Percentiles rank a stretch among this genome's conserved stretches.
Evolutionary conservation across 2,797 vertebrate genomes (phyloP).

Genomic region (Telmatherina bonti): DNA sequence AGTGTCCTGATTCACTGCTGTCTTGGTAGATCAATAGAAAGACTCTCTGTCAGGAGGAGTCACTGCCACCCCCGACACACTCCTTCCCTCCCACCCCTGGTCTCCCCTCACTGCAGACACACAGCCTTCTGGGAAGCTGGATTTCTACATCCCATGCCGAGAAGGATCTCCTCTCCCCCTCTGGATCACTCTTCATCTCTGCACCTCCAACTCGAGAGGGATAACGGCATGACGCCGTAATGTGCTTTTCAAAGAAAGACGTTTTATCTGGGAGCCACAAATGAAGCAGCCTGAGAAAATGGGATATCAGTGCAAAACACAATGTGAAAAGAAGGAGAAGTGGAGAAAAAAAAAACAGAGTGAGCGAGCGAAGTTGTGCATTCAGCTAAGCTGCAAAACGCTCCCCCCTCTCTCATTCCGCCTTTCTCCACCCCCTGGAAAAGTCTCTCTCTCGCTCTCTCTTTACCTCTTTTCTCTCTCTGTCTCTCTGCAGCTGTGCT

Average conservation of each 20-base stretch:
- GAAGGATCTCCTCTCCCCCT: conserved; percentile 36
- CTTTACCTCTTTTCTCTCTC: conserved; percentile 54
- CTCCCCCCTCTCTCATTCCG: conserved; percentile 44
- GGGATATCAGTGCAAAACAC: conserved; percentile 57
- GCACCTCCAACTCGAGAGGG: conserved; percentile 38
- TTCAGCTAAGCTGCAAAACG: conserved; percentile 76
- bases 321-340: conserved; percentile 45
- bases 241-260: conserved; percentile 42
- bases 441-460: conserved; percentile 54
- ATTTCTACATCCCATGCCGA: conserved; percentile 41
- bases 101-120: conserved; percentile 59
- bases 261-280: conserved; percentile 40
- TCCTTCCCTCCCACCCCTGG: background rate
- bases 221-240: conserved; percentile 20
- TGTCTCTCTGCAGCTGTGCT: conserved; percentile 81
- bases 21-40: conserved; percentile 77
- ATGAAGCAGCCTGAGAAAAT: conserved; percentile 53
- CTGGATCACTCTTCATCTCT: conserved; percentile 51
- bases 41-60: conserved; percentile 69
- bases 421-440: conserved; percentile 70
- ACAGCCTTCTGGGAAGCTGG: conserved; percentile 56
- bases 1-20: conserved; percentile 76
- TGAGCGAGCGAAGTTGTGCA: conserved; percentile 77
- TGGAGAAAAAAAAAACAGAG: conserved; percentile 25
- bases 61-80: conserved; percentile 6